Base-by-base conservation (phyloP, 2,113 vertebrate genomes). In the Thryonomys swinderianus region DNA sequence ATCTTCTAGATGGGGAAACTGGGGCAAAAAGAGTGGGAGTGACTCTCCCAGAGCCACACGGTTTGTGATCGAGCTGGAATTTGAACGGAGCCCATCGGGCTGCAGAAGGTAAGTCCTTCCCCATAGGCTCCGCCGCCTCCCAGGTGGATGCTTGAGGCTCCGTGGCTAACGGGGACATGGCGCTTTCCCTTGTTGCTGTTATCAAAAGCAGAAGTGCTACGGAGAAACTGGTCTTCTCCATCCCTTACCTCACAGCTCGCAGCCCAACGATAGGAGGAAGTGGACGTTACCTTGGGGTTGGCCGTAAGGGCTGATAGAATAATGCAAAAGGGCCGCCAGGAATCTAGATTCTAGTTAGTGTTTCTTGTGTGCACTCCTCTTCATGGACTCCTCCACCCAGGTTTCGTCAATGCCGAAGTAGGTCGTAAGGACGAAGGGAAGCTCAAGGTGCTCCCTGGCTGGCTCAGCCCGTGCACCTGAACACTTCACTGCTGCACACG, bases 1-100 rank as follows among this genome's bases (percentile, higher is more conserved):
- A 59, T 73, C 83, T 89, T 84, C 23, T 55, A 89, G 25, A 76
- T 55, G 67, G 32, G 40, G 34, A 95, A 96, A 93, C 81, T n/a
- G 57, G 82, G 69, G 81, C n/a, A 45, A 27, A n/a, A 61, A 76
- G 21, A 37, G 4, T 27, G 42, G 37, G 82, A 78, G 7, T 80
- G 8, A 40, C 79, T 85, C 88, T 53, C 51, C 40, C 48, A 55
- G 67, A 37, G 55, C 83, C 48, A 40, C 64, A 66, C 40, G 32
- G 34, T 53, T 45, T 61, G 7, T 61, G 1, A 34, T n/a, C 59
- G 51, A 90, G n/a, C 4, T 81, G 67, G 66, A 18, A 83, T 53
- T 71, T 61, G 74, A 64, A 73, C 78, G 21, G 48, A 64, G n/a
- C 23, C 0, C 32, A 25, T 71, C 34, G 89, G 67, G 32, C 25